Base-by-base conservation (phyloP, 2,888 invertebrate genomes). In the Ophraella communa region DNA sequence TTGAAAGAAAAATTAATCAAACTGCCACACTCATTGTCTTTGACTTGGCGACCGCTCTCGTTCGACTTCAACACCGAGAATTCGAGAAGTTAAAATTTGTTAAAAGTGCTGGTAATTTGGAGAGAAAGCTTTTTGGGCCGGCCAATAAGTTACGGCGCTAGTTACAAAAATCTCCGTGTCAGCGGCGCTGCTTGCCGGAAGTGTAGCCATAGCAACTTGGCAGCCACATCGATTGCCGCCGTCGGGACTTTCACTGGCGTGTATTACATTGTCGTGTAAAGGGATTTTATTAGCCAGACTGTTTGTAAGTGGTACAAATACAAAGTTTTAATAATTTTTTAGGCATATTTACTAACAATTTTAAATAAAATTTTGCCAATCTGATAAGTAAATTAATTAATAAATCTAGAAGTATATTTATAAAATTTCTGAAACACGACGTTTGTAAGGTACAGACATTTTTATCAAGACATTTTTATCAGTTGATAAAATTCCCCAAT, bases 181-280 rank as follows among this genome's bases (percentile, higher is more conserved):
- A 69, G 76, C 68, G 77, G 80, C 78, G 80, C 79, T 80, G 79
- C 79, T 80, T 82, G 82, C 86, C 88, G 88, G 88, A 88, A 88
- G 84, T 83, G 86, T 84, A 85, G 85, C 85, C 85, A 86, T 87
- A 86, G 88, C 87, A 86, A 88, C 88, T 83, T 84, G 84, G 80
- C 81, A 78, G 80, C 81, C 83, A 84, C 86, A 87, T 87, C 87
- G 87, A 87, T 87, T 87, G 87, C 82, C 80, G 76, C 77, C 79
- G 78, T 74, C 76, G 75, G 58, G 42, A 20, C 53, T 42, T 7
- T 18, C 68, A 64, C 56, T 56, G 66, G 62, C 57, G 64, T 62
- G 27, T 39, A 17, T 17, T 5, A 17, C 17, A 14, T 39, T 17
- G 5, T 17, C 7, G 5, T 17, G 14, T 39, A 7, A n/a, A 39